These are phyloP conservation scores for Bungarus multicinctus DNA, from an alignment of 2,113 vertebrate genomes.

Conservation along the genomic window DNA sequence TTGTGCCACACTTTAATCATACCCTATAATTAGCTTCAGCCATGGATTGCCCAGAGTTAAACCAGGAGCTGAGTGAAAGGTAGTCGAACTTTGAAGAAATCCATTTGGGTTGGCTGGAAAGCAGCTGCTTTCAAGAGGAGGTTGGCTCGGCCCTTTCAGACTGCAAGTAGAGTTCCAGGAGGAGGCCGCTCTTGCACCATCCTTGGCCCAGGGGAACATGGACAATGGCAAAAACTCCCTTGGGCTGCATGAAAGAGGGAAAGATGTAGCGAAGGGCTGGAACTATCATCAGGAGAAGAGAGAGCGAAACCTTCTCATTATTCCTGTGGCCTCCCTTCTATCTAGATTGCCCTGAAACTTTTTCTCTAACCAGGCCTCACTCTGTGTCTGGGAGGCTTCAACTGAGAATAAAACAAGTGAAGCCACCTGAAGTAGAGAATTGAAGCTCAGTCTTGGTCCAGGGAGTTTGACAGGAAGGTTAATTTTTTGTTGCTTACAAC, in stretches of 20 bases:
- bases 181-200: background rate
- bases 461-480: background rate
- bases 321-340: background rate
- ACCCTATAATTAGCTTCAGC: constrained; percentile 99
- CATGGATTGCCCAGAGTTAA: constrained; percentile 91
- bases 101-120: constrained; percentile 65
- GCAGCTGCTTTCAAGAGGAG: background rate
- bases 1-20: constrained; percentile 95
- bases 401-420: background rate
- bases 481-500: background rate
- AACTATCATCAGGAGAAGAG: background rate
- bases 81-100: constrained; percentile 81
- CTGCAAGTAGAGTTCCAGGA: background rate
- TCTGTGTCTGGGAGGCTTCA: background rate
- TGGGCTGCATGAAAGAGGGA: background rate
- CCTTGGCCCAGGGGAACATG: background rate
- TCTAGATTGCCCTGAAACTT: background rate
- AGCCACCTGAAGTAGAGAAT: background rate
- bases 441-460: background rate
- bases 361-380: background rate
- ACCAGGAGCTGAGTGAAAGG: constrained; percentile 84
- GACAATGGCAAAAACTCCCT: background rate
- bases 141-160: background rate
- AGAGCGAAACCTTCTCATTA: background rate
- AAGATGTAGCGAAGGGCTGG: background rate